Evolutionary conservation across 2,113 vertebrate species (phyloP).

Genomic region (Mellivora capensis): DNA sequence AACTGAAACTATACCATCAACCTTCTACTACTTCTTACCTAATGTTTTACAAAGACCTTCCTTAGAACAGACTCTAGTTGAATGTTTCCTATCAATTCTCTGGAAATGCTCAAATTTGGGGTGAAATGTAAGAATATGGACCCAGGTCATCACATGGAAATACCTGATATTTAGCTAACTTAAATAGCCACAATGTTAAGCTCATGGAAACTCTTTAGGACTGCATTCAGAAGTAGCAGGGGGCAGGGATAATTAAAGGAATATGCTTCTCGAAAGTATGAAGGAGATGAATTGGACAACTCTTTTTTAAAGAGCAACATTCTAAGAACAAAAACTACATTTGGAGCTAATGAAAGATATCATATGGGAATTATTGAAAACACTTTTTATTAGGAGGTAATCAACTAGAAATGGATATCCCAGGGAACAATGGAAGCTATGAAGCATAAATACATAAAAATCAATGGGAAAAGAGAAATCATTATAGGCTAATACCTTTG

Average conservation of each 20-base stretch:
- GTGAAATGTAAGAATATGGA: background rate
- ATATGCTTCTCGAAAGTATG: background rate
- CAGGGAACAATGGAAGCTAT: background rate
- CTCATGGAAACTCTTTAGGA: background rate
- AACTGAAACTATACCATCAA: background rate
- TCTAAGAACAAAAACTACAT: slow-evolving; percentile 22
- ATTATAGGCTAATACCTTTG: background rate
- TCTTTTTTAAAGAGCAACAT: background rate
- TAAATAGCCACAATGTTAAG: background rate
- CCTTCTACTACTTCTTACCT: background rate
- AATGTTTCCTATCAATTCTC: background rate
- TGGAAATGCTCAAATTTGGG: background rate
- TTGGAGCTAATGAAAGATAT: background rate
- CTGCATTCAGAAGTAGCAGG: background rate
- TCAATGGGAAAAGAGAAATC: slow-evolving; percentile 24
- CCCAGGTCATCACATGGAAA: background rate
- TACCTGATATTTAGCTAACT: background rate
- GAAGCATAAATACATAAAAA: slow-evolving; percentile 16
- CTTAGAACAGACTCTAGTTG: background rate
- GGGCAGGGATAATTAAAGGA: background rate
- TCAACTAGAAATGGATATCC: background rate
- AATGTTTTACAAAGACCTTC: background rate
- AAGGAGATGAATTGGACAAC: background rate
- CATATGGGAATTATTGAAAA: slow-evolving; percentile 14
- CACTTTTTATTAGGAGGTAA: background rate